phyloP scores from a whole-genome alignment of 2,113 vertebrate species.

The Prochilodus magdalenae region DNA sequence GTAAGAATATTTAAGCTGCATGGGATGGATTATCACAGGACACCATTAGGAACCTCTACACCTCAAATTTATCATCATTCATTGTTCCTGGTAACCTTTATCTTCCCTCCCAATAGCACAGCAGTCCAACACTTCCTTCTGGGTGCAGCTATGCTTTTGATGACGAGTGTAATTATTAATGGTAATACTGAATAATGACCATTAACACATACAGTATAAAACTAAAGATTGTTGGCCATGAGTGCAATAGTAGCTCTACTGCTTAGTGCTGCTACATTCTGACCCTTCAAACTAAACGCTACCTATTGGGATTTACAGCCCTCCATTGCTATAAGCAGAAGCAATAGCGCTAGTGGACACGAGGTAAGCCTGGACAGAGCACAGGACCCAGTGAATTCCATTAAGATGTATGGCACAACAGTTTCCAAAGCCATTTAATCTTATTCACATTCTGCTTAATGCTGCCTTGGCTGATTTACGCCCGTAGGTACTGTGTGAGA shows the following conservation, averaged over 20 bases:
- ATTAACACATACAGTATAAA: too few relatives aligned
- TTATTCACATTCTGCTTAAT: constrained; percentile 69
- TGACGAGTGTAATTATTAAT: too few relatives aligned
- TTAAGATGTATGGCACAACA: constrained; percentile 71
- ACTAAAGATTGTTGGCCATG: too few relatives aligned
- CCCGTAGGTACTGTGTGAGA: constrained; percentile 63
- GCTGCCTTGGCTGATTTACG: constrained; percentile 66
- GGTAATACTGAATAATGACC: too few relatives aligned
- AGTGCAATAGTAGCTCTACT: background rate
- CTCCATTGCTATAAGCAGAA: constrained; percentile 23
- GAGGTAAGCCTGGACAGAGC: constrained; percentile 57
- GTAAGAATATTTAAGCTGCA: too few relatives aligned
- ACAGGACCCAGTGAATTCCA: constrained; percentile 65
- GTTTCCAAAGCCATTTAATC: constrained; percentile 74
- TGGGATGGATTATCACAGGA: too few relatives aligned
- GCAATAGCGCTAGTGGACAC: constrained; percentile 34
- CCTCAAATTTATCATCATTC: too few relatives aligned
- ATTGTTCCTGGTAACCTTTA: too few relatives aligned
- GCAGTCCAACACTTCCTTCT: too few relatives aligned
- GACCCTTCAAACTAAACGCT: background rate
- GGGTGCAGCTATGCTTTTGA: too few relatives aligned
- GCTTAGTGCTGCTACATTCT: background rate
- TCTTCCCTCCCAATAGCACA: too few relatives aligned
- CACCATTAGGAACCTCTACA: too few relatives aligned
- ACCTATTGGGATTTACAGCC: constrained; percentile 8